Percentiles rank a stretch among this genome's conserved stretches.
Evolutionary conservation across 2,113 vertebrate species (phyloP).

Genomic region (Alligator mississippiensis): DNA sequence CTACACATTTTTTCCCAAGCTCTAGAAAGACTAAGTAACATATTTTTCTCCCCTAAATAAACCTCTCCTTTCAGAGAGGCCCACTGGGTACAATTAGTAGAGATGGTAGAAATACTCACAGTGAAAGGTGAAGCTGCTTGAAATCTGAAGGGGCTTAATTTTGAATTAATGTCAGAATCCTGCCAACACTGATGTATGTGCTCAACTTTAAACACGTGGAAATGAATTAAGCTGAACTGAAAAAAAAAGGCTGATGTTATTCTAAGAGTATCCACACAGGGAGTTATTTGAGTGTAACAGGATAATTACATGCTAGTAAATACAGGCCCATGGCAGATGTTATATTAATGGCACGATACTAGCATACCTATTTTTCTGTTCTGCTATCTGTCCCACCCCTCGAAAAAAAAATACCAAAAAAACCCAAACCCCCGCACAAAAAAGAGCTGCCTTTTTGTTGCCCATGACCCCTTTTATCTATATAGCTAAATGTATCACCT

Average conservation of each 20-base stretch:
- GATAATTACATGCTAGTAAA: rapidly evolving
- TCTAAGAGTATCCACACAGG: not conserved
- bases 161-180: not conserved
- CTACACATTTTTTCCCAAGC: rapidly evolving
- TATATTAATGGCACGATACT: too few relatives aligned
- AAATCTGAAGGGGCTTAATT: constrained; percentile 24
- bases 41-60: not conserved
- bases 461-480: too few relatives aligned
- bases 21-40: not conserved
- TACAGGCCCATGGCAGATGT: too few relatives aligned
- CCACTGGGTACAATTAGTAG: constrained; percentile 45
- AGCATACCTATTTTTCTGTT: too few relatives aligned
- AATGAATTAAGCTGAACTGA: not conserved
- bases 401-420: too few relatives aligned
- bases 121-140: constrained; percentile 22
- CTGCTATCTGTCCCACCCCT: too few relatives aligned
- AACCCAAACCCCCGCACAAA: too few relatives aligned
- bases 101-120: not conserved
- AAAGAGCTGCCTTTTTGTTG: too few relatives aligned
- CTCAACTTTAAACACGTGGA: not conserved
- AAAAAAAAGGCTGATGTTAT: not conserved
- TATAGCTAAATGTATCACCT: too few relatives aligned
- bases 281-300: not conserved
- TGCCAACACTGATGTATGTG: not conserved
- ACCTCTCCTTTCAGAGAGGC: constrained; percentile 35